These are phyloP conservation scores for Drosophila birchii DNA, from an alignment of 2,888 invertebrate genomes.

Conservation along the genomic window DNA sequence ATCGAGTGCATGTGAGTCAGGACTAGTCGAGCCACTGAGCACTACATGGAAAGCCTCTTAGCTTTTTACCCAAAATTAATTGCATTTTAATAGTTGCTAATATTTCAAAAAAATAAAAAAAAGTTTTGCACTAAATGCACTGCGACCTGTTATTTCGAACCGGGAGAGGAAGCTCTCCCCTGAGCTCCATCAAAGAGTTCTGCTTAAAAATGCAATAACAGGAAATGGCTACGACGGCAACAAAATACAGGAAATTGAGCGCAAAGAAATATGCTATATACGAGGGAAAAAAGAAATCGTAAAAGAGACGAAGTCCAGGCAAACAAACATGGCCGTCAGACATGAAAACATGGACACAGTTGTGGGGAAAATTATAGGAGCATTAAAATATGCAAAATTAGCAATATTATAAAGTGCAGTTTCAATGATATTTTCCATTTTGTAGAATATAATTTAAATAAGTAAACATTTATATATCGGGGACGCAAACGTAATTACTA, in stretches of 20 bases:
- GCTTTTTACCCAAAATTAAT: slow-evolving; percentile 59
- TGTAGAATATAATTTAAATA: neutral
- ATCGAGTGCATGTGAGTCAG: slow-evolving; percentile 32
- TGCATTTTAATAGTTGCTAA: slow-evolving; percentile 69
- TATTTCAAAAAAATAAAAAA: slow-evolving; percentile 40
- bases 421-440: neutral
- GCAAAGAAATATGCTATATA: slow-evolving; percentile 59
- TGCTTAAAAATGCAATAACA: slow-evolving; percentile 79
- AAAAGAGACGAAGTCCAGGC: slow-evolving; percentile 51
- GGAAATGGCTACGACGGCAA: slow-evolving; percentile 72
- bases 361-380: neutral
- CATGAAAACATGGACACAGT: slow-evolving; percentile 30
- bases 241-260: slow-evolving; percentile 79
- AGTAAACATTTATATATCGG: neutral
- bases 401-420: too few species aligned
- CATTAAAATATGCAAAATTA: neutral
- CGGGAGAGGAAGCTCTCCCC: neutral
- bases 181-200: slow-evolving; percentile 40
- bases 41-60: slow-evolving; percentile 41
- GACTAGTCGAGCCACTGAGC: slow-evolving; percentile 15
- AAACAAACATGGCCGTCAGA: slow-evolving; percentile 72
- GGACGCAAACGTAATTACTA: too few species aligned
- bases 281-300: slow-evolving; percentile 10
- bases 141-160: slow-evolving; percentile 1
- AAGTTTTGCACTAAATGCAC: slow-evolving; percentile 40